These are phyloP conservation scores for Dione juno DNA, from an alignment of 2,888 invertebrate species.

Conservation along the genomic window DNA sequence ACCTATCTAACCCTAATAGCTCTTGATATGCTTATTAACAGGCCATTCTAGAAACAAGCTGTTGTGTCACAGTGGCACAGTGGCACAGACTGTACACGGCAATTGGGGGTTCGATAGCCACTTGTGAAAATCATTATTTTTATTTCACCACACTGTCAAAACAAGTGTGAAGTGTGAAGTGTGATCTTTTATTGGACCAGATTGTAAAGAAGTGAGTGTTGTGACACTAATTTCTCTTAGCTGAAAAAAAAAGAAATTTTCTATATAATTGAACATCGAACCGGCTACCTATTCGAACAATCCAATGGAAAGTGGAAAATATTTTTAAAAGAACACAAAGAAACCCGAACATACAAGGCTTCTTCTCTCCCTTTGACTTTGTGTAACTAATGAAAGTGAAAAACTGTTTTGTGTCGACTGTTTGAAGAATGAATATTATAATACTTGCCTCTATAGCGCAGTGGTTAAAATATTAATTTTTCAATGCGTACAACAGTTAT, in stretches of 20 bases:
- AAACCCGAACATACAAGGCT: background rate
- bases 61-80: background rate
- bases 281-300: background rate
- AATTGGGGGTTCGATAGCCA: too few species aligned
- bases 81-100: too few species aligned
- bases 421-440: conserved; percentile 7
- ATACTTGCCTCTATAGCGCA: background rate
- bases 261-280: background rate
- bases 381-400: conserved; percentile 16
- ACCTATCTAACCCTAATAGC: conserved; percentile 5
- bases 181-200: too few species aligned
- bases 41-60: background rate
- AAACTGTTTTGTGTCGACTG: conserved; percentile 19
- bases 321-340: background rate
- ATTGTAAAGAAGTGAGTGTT: too few species aligned
- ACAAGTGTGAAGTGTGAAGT: too few species aligned
- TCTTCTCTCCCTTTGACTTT: conserved; percentile 11
- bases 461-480: background rate
- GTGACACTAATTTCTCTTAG: too few species aligned
- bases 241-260: background rate
- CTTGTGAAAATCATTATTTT: too few species aligned
- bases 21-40: conserved; percentile 4
- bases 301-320: background rate
- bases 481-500: too few species aligned
- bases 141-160: too few species aligned